phyloP scores from a whole-genome alignment of 2,113 vertebrate species.

The Ctenomys sociabilis region DNA sequence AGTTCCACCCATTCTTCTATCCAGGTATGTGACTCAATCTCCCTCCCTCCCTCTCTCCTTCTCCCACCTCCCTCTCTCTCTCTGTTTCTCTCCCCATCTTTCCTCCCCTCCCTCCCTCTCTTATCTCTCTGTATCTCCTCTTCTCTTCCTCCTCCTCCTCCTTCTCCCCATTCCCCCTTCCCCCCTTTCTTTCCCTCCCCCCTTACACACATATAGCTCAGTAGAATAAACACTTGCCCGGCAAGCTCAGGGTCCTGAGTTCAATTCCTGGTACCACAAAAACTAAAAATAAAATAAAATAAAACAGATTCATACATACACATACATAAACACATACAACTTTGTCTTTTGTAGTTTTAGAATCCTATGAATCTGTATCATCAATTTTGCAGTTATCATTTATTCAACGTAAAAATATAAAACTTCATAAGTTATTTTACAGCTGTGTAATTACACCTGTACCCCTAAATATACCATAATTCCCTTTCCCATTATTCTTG shows the following conservation, averaged over 20 bases:
- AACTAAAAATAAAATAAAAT: too few relatives aligned
- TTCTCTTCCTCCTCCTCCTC: too few relatives aligned
- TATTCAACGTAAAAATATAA: slow-evolving; percentile 25
- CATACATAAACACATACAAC: neutral
- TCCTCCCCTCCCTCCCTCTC: too few relatives aligned
- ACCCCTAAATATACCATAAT: slow-evolving; percentile 35
- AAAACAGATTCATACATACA: neutral
- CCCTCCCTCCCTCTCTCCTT: neutral
- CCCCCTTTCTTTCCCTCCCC: too few relatives aligned
- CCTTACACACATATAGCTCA: neutral
- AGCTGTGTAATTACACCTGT: neutral
- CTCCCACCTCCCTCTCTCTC: too few relatives aligned
- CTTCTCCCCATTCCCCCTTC: too few relatives aligned
- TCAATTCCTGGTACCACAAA: too few relatives aligned
- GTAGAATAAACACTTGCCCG: too few relatives aligned
- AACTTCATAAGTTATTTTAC: neutral
- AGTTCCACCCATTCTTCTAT: neutral
- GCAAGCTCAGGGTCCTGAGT: too few relatives aligned
- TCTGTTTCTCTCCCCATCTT: too few relatives aligned
- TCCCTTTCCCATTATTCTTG: slow-evolving; percentile 32
- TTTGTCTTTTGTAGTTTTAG: slow-evolving; percentile 22
- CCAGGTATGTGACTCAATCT: neutral
- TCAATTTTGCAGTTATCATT: slow-evolving; percentile 44
- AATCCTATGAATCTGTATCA: neutral
- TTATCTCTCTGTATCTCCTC: too few relatives aligned